Base-by-base conservation (phyloP, 2,888 invertebrate genomes). In the Platypus cylindrus region DNA sequence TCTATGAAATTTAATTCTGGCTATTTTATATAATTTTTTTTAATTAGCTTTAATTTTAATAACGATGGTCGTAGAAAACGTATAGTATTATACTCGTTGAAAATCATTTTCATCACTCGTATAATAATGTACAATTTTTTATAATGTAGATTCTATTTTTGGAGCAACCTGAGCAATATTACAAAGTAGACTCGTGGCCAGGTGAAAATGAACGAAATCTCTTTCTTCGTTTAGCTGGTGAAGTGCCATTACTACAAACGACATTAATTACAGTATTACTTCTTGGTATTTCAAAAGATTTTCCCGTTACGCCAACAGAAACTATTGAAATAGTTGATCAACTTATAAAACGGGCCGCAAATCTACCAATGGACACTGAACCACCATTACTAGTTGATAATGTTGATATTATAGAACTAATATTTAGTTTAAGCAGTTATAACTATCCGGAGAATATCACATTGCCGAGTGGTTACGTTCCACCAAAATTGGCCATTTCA, bases 391-490 rank as follows among this genome's bases (percentile, higher is more conserved):
- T 75, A 47, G 76, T 81, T 13, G 82, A 84, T 53, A 83, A 86
- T 56, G 63, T 78, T 34, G 87, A 93, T 51, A 73, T 94, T 12
- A 78, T 91, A 7, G 90, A 93, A 53, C 77, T 89, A 41, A 71
- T 94, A 47, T 86, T 95, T 59, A 86, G 86, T 58, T 71, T 93
- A 51, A 83, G 86, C 51, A 79, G 84, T 47, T 95, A 94, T 63
- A 81, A 82, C 53, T 85, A 91, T 55, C 93, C 93, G 0, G 93
- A 93, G 49, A 90, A 89, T 54, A 90, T 93, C 49, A 75, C 77
- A 3, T 66, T 94, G 38, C 94, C 95, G 0, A 59, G 73, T 9
- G 87, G 84, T 66, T 87, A 66, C 57, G 68, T 65, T 22, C 81
- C 93, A 0, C 94, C 94, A 0, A 77, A 78, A 46, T 65, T 95